A percentile compares a stretch with the other conserved stretches of the same genome.
Conservation (phyloP, 2,888 invertebrate species). For the Smittia aterrima region DNA sequence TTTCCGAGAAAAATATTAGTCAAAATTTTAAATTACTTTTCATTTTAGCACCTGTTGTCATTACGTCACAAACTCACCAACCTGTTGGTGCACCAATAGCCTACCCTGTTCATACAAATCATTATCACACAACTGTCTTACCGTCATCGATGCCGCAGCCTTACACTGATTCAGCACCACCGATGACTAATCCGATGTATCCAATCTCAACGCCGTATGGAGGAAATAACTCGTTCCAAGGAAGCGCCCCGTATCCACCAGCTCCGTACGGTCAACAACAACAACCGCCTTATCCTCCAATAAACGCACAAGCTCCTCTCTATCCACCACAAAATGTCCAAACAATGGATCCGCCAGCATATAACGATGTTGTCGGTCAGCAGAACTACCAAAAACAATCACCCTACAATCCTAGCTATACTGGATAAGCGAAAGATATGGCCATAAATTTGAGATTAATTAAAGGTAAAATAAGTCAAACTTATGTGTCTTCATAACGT, state of each 20-base stretch:
- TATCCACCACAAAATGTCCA: background rate
- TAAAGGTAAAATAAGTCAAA: no score
- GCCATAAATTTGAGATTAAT: no score
- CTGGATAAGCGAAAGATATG: background rate
- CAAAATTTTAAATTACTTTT: background rate
- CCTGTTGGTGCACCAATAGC: background rate
- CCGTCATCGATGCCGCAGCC: slow-evolving; percentile 9
- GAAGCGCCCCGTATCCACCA: background rate
- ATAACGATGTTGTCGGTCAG: background rate
- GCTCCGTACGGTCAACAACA: background rate
- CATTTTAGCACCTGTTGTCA: slow-evolving; percentile 21
- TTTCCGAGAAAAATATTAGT: background rate
- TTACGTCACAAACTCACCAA: slow-evolving; percentile 20
- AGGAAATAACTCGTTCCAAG: background rate
- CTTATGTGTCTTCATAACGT: no score
- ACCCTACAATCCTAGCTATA: slow-evolving; percentile 8
- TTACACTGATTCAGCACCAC: background rate
- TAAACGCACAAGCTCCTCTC: background rate
- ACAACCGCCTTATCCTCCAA: background rate
- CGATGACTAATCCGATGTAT: background rate
- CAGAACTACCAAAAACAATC: background rate
- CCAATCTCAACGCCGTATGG: background rate
- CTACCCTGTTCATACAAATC: background rate
- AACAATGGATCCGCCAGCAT: background rate
- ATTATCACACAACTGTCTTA: background rate